phyloP scores from a whole-genome alignment of 37 sponge, comb jelly and placozoan genomes.

The Eunapius fragilis region DNA sequence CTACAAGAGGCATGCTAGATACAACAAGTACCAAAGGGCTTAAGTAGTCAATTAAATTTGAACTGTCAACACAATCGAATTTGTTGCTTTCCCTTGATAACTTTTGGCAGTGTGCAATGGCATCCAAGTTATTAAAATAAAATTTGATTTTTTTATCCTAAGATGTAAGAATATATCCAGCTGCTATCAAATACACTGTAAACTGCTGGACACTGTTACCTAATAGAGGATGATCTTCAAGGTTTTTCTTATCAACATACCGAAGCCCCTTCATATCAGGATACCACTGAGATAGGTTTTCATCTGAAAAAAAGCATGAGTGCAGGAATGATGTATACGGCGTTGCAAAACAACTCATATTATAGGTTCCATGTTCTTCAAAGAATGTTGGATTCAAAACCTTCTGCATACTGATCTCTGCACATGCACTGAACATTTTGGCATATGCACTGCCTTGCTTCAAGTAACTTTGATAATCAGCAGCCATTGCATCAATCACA shows the following conservation, averaged over 20 bases:
- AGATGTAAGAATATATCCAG: constrained; percentile 3
- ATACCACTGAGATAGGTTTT: neutral
- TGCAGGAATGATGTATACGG: neutral
- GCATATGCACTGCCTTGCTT: constrained; percentile 15
- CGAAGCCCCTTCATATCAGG: neutral
- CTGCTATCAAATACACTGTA: neutral
- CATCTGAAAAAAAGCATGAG: neutral
- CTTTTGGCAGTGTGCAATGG: constrained; percentile 1
- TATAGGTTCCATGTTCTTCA: neutral
- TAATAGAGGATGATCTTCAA: constrained; percentile 9
- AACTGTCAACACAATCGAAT: constrained; percentile 15
- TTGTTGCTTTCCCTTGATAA: neutral
- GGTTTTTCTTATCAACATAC: neutral
- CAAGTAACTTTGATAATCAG: neutral
- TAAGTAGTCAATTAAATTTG: constrained; percentile 20
- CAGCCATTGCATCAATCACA: neutral
- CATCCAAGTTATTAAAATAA: constrained; percentile 5
- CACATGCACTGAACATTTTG: neutral
- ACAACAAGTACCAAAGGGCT: constrained; percentile 1
- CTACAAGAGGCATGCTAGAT: constrained; percentile 3
- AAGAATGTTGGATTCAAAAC: constrained; percentile 8
- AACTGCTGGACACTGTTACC: constrained; percentile 33
- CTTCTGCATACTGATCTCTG: neutral
- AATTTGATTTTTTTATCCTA: neutral
- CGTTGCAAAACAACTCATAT: neutral